Percentiles rank a stretch among this genome's conserved stretches.
phyloP scores from a whole-genome alignment of 1,140 invertebrate genomes.

The Scaptomyza pallida region DNA sequence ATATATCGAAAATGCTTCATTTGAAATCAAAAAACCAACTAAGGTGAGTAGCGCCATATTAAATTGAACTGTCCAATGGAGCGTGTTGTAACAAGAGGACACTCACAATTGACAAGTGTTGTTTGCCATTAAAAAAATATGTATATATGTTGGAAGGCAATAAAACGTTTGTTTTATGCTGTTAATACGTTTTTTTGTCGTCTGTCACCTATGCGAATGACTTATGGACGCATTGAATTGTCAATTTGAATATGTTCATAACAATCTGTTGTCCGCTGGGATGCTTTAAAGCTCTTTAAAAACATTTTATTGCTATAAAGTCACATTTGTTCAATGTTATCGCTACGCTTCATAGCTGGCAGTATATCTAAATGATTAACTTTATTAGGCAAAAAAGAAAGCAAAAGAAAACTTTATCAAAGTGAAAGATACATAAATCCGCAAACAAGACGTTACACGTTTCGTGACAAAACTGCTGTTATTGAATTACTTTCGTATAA shows the following conservation, averaged over 20 bases:
- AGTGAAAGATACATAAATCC: not conserved
- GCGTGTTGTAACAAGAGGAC: conserved; percentile 5
- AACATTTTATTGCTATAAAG: too few species aligned
- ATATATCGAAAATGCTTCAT: conserved; percentile 41
- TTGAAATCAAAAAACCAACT: conserved; percentile 43
- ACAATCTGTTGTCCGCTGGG: not conserved
- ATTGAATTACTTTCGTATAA: not conserved
- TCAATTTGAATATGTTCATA: not conserved
- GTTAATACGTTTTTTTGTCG: not conserved
- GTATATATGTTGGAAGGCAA: not conserved
- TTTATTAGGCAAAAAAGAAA: not conserved
- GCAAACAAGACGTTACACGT: not conserved
- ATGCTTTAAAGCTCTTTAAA: too few species aligned
- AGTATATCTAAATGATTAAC: not conserved
- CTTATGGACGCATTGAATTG: not conserved
- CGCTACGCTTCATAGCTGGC: too few species aligned
- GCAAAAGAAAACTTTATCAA: not conserved
- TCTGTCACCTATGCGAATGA: not conserved
- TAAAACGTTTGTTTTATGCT: not conserved
- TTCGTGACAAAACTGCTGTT: not conserved
- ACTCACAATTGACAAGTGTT: not conserved
- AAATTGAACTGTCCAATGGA: not conserved
- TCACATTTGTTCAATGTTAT: not conserved
- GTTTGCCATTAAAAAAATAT: not conserved
- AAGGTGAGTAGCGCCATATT: conserved; percentile 39